Percentiles rank a stretch among this genome's conserved stretches.
Evolutionary conservation across 2,113 vertebrate genomes (phyloP).

Genomic region (Limanda limanda): DNA sequence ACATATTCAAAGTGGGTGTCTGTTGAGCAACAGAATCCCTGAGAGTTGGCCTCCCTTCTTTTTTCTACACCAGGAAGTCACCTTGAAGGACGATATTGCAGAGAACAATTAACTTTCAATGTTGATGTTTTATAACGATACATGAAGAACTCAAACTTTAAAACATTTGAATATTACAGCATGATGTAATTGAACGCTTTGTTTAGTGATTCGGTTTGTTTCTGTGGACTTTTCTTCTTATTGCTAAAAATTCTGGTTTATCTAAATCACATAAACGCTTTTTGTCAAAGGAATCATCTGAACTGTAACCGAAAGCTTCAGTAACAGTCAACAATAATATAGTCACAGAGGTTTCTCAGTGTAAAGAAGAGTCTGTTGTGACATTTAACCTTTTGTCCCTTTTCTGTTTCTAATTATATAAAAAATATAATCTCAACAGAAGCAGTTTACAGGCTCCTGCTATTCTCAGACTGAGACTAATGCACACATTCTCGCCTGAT

Average conservation of each 20-base stretch:
- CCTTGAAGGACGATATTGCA: background rate
- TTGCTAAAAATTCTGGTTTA: no score
- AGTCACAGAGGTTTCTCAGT: no score
- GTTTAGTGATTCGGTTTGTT: background rate
- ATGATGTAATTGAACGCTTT: background rate
- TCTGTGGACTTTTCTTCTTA: background rate
- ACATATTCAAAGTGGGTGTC: constrained; percentile 19
- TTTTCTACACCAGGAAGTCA: background rate
- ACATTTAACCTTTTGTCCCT: no score
- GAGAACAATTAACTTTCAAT: background rate
- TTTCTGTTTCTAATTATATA: no score
- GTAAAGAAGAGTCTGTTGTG: no score
- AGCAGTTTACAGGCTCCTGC: no score
- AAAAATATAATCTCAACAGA: no score
- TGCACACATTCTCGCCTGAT: no score
- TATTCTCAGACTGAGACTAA: no score
- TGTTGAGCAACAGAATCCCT: background rate
- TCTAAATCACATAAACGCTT: background rate
- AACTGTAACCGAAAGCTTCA: no score
- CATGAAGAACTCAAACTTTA: background rate
- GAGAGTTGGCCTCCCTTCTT: background rate
- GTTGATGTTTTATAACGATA: background rate
- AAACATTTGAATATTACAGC: background rate
- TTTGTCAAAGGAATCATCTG: background rate
- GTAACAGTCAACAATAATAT: no score